phyloP scores from a whole-genome alignment of 2,797 vertebrate species.

The Cetoscarus ocellatus region DNA sequence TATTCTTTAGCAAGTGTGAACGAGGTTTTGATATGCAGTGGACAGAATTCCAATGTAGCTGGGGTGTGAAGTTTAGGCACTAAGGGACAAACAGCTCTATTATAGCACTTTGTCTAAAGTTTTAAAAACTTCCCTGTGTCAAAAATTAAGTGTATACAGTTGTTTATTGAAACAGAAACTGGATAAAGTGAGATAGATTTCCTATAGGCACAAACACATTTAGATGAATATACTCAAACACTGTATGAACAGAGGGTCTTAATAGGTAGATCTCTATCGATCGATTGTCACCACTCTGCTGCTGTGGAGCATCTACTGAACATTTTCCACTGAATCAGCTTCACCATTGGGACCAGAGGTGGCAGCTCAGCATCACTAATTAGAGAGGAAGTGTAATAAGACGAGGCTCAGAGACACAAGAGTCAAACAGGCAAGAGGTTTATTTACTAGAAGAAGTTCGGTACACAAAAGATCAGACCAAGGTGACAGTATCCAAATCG shows the following conservation, averaged over 20 bases:
- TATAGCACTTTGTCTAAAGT: no score
- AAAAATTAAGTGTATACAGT: conserved; percentile 21
- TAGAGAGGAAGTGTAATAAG: not conserved
- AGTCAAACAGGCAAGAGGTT: no score
- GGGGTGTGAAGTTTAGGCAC: no score
- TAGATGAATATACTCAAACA: not conserved
- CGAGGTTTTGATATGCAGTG: no score
- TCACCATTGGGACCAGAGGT: conserved; percentile 39
- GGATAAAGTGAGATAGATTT: conserved; percentile 29
- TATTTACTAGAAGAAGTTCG: no score
- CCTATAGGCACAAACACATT: conserved; percentile 19
- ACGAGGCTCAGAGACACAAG: no score
- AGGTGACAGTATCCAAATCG: no score
- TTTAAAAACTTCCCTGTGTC: no score
- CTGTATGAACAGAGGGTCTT: conserved; percentile 13
- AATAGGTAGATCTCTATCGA: conserved; percentile 70
- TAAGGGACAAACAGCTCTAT: no score
- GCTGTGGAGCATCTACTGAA: conserved; percentile 47
- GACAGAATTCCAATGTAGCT: no score
- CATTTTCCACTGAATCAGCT: conserved; percentile 45
- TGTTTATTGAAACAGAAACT: conserved; percentile 45
- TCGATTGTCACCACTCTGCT: conserved; percentile 60
- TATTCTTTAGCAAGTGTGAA: no score
- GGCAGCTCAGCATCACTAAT: conserved; percentile 49
- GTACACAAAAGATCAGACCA: no score